Percentiles rank a stretch among this genome's conserved stretches.
Conservation (phyloP, 2,888 invertebrate genomes). For the Neoaliturus tenellus region DNA sequence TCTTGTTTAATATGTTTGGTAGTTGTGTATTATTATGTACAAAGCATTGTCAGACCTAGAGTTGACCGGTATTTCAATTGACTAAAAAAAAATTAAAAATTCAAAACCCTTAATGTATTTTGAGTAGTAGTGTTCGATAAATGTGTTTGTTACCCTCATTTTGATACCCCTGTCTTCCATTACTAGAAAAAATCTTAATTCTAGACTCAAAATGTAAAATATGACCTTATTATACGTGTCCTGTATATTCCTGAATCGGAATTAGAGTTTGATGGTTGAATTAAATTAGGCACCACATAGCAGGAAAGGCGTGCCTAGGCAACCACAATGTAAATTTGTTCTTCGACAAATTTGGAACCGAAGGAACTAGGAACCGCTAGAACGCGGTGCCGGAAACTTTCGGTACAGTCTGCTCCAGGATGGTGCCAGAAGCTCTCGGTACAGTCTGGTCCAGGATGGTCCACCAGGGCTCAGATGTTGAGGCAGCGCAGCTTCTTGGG, state of each 20-base stretch:
- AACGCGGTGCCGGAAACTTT: background rate
- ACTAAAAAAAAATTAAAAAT: too few relatives aligned
- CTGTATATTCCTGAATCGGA: background rate
- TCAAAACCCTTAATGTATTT: too few relatives aligned
- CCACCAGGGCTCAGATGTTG: constrained; percentile 76
- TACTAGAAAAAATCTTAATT: too few relatives aligned
- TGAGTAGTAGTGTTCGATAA: too few relatives aligned
- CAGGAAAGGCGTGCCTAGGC: background rate
- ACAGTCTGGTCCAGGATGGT: background rate
- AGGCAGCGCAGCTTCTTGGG: constrained; percentile 86
- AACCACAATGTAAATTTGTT: background rate
- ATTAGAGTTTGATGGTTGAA: too few relatives aligned
- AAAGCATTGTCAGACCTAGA: too few relatives aligned
- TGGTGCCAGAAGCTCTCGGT: background rate
- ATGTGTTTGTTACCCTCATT: too few relatives aligned
- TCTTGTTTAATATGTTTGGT: too few relatives aligned
- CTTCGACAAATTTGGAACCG: background rate
- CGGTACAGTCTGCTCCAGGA: background rate
- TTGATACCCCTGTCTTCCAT: too few relatives aligned
- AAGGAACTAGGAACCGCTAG: background rate
- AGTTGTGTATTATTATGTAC: too few relatives aligned
- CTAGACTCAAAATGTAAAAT: background rate
- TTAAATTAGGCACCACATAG: too few relatives aligned
- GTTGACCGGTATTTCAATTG: too few relatives aligned
- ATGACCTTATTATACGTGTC: background rate